Conservation (phyloP, 35 echinoderm and acorn worm genomes). For the Ptychodera flava region DNA sequence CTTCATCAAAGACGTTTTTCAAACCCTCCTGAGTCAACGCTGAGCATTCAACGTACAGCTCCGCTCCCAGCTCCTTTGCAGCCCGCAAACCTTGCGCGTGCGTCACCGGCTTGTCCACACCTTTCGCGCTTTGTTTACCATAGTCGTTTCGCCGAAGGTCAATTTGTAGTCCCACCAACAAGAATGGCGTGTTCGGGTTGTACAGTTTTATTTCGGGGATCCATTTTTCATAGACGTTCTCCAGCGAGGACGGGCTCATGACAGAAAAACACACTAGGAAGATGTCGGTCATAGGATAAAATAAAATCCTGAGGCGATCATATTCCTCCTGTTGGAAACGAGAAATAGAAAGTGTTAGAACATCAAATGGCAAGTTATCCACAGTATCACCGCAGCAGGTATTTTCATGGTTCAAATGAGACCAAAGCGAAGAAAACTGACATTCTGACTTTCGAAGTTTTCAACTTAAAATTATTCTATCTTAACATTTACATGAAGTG, state of each 20-base stretch:
- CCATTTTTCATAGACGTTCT: constrained; percentile 14
- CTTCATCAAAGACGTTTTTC: constrained; percentile 13
- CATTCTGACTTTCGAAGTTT: too few species aligned
- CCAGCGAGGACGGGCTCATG: background rate
- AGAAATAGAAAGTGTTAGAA: background rate
- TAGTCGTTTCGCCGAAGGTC: background rate
- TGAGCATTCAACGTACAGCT: constrained; percentile 13
- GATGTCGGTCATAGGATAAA: constrained; percentile 13
- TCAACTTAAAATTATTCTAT: too few species aligned
- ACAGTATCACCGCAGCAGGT: too few species aligned
- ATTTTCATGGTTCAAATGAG: too few species aligned
- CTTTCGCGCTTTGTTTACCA: too few species aligned
- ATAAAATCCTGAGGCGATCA: constrained; percentile 7
- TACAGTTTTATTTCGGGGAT: background rate
- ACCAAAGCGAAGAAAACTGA: too few species aligned
- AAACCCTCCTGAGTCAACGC: constrained; percentile 12
- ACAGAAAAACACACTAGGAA: constrained; percentile 18
- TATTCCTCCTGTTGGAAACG: background rate
- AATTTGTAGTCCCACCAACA: constrained; percentile 7
- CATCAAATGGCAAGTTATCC: too few species aligned
- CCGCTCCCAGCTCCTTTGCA: constrained; percentile 6
- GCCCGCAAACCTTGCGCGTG: background rate
- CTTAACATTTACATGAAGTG: too few species aligned
- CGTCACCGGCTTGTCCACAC: background rate
- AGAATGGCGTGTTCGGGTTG: constrained; percentile 17